These are phyloP conservation scores for Oreocharis arfaki DNA, from an alignment of 2,113 vertebrate genomes.

Conservation along the genomic window DNA sequence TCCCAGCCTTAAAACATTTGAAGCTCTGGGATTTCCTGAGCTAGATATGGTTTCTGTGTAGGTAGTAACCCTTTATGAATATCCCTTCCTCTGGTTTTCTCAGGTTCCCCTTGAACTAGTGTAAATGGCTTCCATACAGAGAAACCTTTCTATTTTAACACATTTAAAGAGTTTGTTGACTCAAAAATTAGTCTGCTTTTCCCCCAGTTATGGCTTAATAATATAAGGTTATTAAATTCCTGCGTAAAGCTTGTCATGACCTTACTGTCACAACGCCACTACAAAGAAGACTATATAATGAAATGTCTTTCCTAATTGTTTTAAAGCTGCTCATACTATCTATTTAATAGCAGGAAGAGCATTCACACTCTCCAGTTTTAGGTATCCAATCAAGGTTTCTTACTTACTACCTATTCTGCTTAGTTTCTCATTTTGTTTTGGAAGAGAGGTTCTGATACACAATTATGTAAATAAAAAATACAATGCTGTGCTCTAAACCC, in stretches of 20 bases:
- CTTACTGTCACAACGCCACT: neutral
- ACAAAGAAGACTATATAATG: neutral
- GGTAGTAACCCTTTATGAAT: conserved; percentile 2
- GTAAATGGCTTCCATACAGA: neutral
- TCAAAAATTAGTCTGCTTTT: neutral
- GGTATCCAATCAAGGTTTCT: neutral
- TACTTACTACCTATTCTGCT: neutral
- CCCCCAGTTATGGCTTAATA: neutral
- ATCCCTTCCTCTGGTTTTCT: neutral
- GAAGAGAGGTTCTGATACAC: neutral
- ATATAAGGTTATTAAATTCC: neutral
- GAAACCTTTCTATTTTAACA: neutral
- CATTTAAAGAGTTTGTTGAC: neutral
- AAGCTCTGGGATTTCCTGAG: conserved; percentile 43
- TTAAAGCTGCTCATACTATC: neutral
- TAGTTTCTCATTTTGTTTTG: neutral
- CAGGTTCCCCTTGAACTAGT: neutral
- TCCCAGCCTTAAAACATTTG: neutral
- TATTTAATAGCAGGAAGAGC: neutral
- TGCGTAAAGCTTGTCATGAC: neutral
- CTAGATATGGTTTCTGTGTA: neutral
- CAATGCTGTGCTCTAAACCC: neutral
- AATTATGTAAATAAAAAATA: neutral
- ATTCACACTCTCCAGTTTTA: neutral
- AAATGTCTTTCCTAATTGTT: neutral